A percentile compares a stretch with the other conserved stretches of the same genome.
These are phyloP conservation scores for Australoheros facetus DNA, from an alignment of 2,797 vertebrate species.

Conservation along the genomic window DNA sequence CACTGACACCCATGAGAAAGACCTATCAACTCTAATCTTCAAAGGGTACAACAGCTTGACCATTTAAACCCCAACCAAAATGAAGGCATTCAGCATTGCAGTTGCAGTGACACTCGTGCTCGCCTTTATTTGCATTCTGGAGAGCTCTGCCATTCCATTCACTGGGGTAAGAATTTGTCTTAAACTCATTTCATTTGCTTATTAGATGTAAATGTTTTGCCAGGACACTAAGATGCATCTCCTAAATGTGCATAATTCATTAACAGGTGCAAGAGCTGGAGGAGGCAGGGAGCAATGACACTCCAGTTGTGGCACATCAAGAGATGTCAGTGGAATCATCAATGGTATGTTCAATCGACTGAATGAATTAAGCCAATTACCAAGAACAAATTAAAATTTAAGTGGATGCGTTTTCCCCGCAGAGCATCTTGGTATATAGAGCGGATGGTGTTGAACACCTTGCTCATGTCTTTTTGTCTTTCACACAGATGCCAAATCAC, in stretches of 20 bases:
- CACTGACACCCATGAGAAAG: conserved; percentile 59
- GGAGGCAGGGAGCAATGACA: conserved; percentile 71
- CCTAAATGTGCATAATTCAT: conserved; percentile 64
- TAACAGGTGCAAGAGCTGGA: conserved; percentile 69
- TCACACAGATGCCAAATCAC: conserved; percentile 60
- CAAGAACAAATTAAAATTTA: conserved; percentile 67
- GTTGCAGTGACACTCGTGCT: conserved; percentile 79
- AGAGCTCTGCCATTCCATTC: conserved; percentile 71
- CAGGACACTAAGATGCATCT: conserved; percentile 36
- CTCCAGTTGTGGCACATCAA: conserved; percentile 72
- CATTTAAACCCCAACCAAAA: conserved; percentile 53
- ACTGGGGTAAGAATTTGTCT: conserved; percentile 69
- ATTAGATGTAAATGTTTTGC: conserved; percentile 55
- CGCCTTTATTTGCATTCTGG: conserved; percentile 74
- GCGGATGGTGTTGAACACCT: conserved; percentile 37
- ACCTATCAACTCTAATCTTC: conserved; percentile 53
- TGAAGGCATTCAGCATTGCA: conserved; percentile 80
- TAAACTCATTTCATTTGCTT: conserved; percentile 46
- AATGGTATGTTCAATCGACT: conserved; percentile 75
- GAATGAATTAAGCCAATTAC: conserved; percentile 75
- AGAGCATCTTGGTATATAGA: conserved; percentile 24
- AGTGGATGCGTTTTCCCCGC: conserved; percentile 65
- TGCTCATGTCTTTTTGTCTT: conserved; percentile 32
- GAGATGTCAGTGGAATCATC: conserved; percentile 67
- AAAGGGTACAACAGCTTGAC: conserved; percentile 45